Evolutionary conservation across 2,888 invertebrate genomes (phyloP).

Genomic region (Elaeidobius kamerunicus): DNA sequence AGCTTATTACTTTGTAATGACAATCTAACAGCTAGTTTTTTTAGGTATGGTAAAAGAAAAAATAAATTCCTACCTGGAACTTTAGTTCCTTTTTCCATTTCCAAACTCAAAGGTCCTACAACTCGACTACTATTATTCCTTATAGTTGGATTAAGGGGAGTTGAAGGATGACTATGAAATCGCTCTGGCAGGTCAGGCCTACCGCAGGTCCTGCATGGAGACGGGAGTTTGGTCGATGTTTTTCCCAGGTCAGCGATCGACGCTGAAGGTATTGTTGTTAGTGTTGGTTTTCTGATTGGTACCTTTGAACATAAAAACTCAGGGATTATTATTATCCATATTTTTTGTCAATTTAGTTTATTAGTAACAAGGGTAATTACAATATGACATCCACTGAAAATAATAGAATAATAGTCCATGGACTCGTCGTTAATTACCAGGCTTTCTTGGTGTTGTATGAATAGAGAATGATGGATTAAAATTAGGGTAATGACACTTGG

Average conservation of each 20-base stretch:
- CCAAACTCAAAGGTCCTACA: not conserved
- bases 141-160: constrained; percentile 32
- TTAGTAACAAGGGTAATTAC: no score
- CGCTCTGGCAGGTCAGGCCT: constrained; percentile 66
- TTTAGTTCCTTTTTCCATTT: constrained; percentile 10
- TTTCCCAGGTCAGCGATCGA: constrained; percentile 16
- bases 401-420: no score
- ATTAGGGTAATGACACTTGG: no score
- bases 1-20: no score
- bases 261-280: constrained; percentile 25
- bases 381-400: no score
- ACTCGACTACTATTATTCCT: constrained; percentile 7
- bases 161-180: constrained; percentile 57
- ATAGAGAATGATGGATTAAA: no score
- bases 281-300: constrained; percentile 24
- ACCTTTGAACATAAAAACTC: constrained; percentile 18
- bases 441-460: no score
- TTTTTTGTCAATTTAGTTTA: no score
- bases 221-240: constrained; percentile 46
- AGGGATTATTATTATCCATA: not conserved
- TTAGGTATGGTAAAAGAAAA: no score
- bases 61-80: constrained; percentile 21
- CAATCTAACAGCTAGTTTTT: no score
- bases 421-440: no score
- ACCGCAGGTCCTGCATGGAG: constrained; percentile 65